Conservation (phyloP, 2,888 invertebrate species). For the Calliscelio sp. region DNA sequence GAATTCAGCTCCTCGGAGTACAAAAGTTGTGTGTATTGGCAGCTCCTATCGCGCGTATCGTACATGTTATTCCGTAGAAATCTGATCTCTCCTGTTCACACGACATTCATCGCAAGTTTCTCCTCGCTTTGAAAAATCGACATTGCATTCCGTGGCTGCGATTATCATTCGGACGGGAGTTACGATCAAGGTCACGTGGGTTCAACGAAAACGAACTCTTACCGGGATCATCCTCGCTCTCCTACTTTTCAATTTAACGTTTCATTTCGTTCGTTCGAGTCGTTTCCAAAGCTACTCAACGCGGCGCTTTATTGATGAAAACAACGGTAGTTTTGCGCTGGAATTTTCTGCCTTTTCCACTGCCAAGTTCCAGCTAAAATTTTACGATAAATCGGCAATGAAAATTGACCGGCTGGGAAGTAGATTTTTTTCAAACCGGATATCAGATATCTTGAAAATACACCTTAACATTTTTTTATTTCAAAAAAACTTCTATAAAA, state of each 20-base stretch:
- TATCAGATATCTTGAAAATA: too few relatives aligned
- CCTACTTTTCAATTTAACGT: slow-evolving; percentile 37
- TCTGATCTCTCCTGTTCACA: slow-evolving; percentile 77
- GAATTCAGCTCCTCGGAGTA: too few relatives aligned
- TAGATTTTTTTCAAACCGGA: too few relatives aligned
- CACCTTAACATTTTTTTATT: too few relatives aligned
- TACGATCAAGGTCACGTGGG: slow-evolving; percentile 79
- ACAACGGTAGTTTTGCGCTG: slow-evolving; percentile 12
- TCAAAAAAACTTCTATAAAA: too few relatives aligned
- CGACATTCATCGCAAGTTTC: slow-evolving; percentile 71
- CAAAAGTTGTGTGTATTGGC: slow-evolving; percentile 45
- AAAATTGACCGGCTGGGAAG: too few relatives aligned
- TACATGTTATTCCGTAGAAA: slow-evolving; percentile 75
- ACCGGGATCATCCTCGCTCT: slow-evolving; percentile 46
- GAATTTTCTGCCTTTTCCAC: too few relatives aligned
- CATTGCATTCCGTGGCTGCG: slow-evolving; percentile 72
- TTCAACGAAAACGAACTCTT: slow-evolving; percentile 74
- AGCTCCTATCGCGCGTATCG: slow-evolving; percentile 62
- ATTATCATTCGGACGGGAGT: slow-evolving; percentile 78
- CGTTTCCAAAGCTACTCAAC: background rate
- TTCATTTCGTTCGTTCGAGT: slow-evolving; percentile 33
- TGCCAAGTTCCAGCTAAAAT: too few relatives aligned
- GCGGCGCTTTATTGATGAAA: slow-evolving; percentile 26
- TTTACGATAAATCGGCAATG: too few relatives aligned
- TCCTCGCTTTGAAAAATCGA: slow-evolving; percentile 68